These are phyloP conservation scores for Eremophila alpestris DNA, from an alignment of 2,797 vertebrate genomes.

Conservation along the genomic window DNA sequence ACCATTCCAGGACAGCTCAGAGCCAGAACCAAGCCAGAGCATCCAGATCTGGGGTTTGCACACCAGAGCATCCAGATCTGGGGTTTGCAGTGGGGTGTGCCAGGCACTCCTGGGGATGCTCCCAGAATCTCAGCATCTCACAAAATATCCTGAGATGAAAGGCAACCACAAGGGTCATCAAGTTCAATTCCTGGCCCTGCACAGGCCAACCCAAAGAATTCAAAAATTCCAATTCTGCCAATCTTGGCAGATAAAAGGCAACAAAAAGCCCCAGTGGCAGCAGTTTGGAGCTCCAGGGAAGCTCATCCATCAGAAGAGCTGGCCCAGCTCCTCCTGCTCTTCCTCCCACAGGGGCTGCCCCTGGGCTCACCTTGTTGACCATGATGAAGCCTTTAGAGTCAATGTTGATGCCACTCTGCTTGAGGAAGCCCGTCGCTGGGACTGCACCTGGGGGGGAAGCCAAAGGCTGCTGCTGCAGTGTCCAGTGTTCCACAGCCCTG, in stretches of 20 bases:
- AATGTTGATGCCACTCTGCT: constrained; percentile 90
- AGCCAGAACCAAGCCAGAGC: neutral
- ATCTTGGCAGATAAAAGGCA: neutral
- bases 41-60: neutral
- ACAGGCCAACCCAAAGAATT: neutral
- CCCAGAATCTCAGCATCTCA: neutral
- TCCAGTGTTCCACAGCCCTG: rapidly evolving
- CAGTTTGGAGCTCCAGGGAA: neutral
- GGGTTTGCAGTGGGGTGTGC: neutral
- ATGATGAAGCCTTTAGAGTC: constrained; percentile 94
- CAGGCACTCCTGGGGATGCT: neutral
- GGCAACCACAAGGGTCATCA: neutral
- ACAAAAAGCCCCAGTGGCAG: rapidly evolving
- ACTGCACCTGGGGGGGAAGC: constrained; percentile 79
- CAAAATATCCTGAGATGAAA: neutral
- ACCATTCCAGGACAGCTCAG: neutral
- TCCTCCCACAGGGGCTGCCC: neutral
- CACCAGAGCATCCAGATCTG: too few relatives aligned
- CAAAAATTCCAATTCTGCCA: neutral
- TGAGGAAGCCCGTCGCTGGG: constrained; percentile 92
- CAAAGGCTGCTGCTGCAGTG: neutral
- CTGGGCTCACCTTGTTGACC: constrained; percentile 89
- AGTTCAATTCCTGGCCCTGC: neutral
- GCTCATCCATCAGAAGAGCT: neutral
- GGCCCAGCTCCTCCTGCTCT: neutral